These are phyloP conservation scores for Crocuta crocuta DNA, from an alignment of 2,113 vertebrate genomes.

Conservation along the genomic window DNA sequence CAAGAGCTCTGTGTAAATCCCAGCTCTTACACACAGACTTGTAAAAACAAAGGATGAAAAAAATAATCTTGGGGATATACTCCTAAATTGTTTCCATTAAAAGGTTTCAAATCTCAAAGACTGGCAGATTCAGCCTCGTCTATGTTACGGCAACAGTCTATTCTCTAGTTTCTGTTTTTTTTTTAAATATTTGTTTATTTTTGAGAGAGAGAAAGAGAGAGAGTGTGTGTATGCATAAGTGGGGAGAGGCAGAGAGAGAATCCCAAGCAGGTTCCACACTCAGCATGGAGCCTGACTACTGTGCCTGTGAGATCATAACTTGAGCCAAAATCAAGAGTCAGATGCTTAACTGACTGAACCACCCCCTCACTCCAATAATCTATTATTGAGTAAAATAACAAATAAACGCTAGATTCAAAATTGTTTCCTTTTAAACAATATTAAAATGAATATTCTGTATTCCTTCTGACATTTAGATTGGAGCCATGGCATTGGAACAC, in stretches of 20 bases:
- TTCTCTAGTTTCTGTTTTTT: background rate
- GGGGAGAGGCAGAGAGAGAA: too few species aligned
- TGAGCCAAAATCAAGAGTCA: too few species aligned
- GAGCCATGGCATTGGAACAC: conserved; percentile 79
- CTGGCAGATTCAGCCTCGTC: conserved; percentile 89
- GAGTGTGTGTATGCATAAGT: too few species aligned
- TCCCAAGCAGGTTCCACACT: too few species aligned
- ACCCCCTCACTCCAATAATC: conserved; percentile 67
- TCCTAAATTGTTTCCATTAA: background rate
- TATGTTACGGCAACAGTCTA: conserved; percentile 83
- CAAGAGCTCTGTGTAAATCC: background rate
- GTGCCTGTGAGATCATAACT: too few species aligned
- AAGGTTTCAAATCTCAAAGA: background rate
- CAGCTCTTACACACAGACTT: background rate
- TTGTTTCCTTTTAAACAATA: background rate
- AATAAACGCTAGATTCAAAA: background rate
- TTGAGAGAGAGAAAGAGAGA: too few species aligned
- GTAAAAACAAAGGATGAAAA: background rate
- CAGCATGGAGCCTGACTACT: too few species aligned
- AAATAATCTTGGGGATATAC: background rate
- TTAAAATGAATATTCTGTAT: background rate
- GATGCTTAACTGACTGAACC: too few species aligned
- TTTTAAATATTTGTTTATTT: too few species aligned
- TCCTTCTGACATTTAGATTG: conserved; percentile 67
- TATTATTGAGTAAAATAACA: background rate